Conservation (phyloP, 2,888 invertebrate genomes). For the Drosophila quinaria region DNA sequence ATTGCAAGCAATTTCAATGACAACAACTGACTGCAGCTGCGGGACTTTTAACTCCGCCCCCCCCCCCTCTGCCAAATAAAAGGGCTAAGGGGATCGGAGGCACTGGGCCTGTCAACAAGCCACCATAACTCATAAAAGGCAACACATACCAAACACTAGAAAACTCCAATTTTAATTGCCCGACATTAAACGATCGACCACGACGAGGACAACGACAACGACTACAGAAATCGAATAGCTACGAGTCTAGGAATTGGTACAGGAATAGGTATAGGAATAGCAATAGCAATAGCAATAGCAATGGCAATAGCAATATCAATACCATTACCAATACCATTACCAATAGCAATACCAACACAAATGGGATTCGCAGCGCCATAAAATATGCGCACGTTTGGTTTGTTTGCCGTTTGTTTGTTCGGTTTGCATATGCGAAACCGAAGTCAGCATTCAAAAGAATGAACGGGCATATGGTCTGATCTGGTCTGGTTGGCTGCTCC, state of each 20-base stretch:
- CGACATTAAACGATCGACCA: constrained; percentile 80
- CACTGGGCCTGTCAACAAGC: constrained; percentile 54
- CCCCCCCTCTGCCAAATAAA: constrained; percentile 4
- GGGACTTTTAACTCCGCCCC: constrained; percentile 17
- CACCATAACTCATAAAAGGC: constrained; percentile 73
- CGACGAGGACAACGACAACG: constrained; percentile 34
- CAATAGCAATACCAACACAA: constrained; percentile 50
- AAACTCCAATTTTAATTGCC: constrained; percentile 77
- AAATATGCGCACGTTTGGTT: constrained; percentile 80
- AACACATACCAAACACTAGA: constrained; percentile 50
- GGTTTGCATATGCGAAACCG: constrained; percentile 73
- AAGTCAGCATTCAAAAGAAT: constrained; percentile 24
- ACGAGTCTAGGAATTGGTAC: constrained; percentile 26
- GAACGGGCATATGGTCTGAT: constrained; percentile 36
- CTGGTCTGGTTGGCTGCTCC: constrained; percentile 19
- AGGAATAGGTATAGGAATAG: constrained; percentile 3
- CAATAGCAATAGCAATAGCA: constrained; percentile 9
- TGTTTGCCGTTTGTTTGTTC: constrained; percentile 77
- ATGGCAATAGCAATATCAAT: constrained; percentile 17
- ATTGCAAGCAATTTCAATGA: constrained; percentile 39
- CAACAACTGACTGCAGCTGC: constrained; percentile 53
- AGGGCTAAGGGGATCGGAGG: constrained; percentile 19
- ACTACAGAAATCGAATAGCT: constrained; percentile 36
- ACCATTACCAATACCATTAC: constrained; percentile 28
- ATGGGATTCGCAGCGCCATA: constrained; percentile 70